Evolutionary conservation across 2,888 invertebrate genomes (phyloP), one percentile per base, ranked within the genome.

Genomic region (Cenopis cana): DNA sequence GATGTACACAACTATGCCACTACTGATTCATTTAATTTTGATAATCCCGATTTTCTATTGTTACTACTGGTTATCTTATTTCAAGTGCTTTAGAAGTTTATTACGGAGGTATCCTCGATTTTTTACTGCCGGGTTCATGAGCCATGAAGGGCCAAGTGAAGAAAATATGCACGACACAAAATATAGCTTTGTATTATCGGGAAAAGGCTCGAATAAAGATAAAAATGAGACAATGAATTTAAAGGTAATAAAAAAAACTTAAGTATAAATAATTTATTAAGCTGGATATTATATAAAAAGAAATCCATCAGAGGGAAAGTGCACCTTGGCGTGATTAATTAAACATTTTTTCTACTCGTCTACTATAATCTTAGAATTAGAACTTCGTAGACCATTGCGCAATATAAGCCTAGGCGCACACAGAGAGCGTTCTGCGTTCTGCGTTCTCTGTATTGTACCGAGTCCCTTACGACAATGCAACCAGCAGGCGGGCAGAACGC

Each of bases 101-200:
- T 74, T 89, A 38, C 80, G 82, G 74, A 85, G 77, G 41, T 84
- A 76, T 61, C 89, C 89, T 3, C 68, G 82, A 9, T 71, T 85
- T 14, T 84, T 85, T 49, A 83, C 88, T 0, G 29, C 79, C 0
- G 88, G 89, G 0, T 85, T 85, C 29, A 81, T 84, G 61, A 84
- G 85, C 0, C 81, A 84, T 71, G 80, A 80, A 73, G 89, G 89
- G 0, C 89, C 89, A 4, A 76, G 84, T 1, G 79, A 83, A 65
- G 74, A 81, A 72, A 83, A 77, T 73, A 81, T 82, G 72, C 74
- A 79, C 14, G 79, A 77, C 2, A 82, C 79, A 0, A 85, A 81
- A 71, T 89, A 78, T 55, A 80, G 75, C 33, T 84, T 83, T 65
- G 78, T 78, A 1, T 79, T 87, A n/a, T 79, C 74, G 24, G 88